Evolutionary conservation across 2,797 vertebrate species (phyloP).

Genomic region (Carapus acus): DNA sequence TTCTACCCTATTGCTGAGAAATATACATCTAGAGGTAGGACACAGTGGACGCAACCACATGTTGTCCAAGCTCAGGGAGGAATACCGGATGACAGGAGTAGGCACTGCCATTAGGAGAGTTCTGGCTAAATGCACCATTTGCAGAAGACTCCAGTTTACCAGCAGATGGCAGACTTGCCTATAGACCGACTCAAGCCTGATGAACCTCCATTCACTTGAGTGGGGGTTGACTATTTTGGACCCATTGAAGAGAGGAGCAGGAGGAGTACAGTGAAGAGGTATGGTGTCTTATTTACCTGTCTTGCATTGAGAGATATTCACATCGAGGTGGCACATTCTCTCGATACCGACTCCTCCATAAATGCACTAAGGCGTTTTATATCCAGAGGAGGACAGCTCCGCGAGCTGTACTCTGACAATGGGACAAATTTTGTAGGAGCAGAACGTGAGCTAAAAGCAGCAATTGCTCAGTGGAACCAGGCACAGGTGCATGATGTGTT

Average conservation of each 20-base stretch:
- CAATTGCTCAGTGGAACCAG: slow-evolving; percentile 14
- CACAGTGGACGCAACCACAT: slow-evolving; percentile 13
- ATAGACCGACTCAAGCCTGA: background rate
- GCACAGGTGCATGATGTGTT: slow-evolving; percentile 5
- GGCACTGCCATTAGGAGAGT: background rate
- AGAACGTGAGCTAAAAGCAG: background rate
- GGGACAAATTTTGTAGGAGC: slow-evolving; percentile 4
- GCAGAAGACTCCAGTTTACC: background rate
- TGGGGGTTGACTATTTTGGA: slow-evolving; percentile 17
- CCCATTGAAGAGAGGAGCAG: background rate
- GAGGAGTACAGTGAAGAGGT: slow-evolving; percentile 2
- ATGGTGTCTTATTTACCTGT: no score
- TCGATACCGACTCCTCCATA: slow-evolving; percentile 7
- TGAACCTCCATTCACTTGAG: slow-evolving; percentile 8
- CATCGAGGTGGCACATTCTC: slow-evolving; percentile 6
- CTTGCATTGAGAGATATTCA: slow-evolving; percentile 19
- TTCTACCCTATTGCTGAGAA: background rate
- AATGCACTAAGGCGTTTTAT: slow-evolving; percentile 10
- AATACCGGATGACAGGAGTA: slow-evolving; percentile 7
- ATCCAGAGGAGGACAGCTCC: background rate
- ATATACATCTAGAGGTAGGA: slow-evolving; percentile 10
- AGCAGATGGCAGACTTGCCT: slow-evolving; percentile 23
- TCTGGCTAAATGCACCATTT: background rate
- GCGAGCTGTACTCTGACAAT: slow-evolving; percentile 6
- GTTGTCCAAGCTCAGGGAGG: background rate